phyloP scores from a whole-genome alignment of 2,113 vertebrate genomes.

The Miniopterus natalensis region DNA sequence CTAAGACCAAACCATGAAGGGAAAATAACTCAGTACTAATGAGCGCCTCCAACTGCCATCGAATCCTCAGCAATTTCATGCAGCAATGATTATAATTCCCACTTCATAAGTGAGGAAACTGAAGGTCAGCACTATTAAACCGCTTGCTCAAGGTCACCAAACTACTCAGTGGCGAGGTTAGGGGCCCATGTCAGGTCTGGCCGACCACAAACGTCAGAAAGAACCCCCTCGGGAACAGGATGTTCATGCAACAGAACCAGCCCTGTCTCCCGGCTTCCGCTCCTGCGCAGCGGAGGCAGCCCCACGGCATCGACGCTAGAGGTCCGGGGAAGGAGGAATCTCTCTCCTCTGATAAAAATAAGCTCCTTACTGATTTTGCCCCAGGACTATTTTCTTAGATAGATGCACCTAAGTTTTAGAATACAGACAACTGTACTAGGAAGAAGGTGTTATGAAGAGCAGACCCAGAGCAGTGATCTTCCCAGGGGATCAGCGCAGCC shows the following conservation, averaged over 20 bases:
- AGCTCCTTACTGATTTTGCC: background rate
- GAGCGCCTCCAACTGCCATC: background rate
- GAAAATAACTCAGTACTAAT: background rate
- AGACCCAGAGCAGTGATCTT: background rate
- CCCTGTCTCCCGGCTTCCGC: background rate
- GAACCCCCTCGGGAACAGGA: background rate
- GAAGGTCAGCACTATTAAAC: background rate
- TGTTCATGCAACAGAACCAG: background rate
- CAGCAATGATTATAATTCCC: background rate
- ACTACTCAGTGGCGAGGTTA: background rate
- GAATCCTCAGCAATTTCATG: background rate
- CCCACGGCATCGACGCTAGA: too few relatives aligned
- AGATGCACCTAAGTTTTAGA: background rate
- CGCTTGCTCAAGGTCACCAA: background rate
- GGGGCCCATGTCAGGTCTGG: background rate
- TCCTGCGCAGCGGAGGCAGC: background rate
- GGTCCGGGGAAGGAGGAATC: background rate
- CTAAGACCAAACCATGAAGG: background rate
- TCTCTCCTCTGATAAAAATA: background rate
- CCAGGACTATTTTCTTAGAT: background rate
- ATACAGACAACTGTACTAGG: background rate
- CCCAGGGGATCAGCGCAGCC: background rate
- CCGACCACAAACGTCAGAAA: background rate
- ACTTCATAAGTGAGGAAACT: background rate
- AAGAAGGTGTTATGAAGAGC: background rate